Conservation (phyloP, 2,113 vertebrate species). For the Phylloscopus trochilus region DNA sequence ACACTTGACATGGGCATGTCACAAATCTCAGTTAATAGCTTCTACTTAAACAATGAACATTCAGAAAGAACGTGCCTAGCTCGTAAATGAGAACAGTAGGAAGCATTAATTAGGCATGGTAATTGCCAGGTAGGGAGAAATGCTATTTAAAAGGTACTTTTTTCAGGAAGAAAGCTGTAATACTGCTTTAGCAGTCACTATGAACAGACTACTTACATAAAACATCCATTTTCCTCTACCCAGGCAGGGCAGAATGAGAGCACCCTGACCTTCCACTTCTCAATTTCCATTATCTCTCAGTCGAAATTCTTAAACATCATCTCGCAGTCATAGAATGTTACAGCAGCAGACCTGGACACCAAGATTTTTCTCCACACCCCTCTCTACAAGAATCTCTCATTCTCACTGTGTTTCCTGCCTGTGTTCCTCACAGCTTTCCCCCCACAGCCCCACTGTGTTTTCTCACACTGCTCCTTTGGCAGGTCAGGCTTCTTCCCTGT, state of each 20-base stretch:
- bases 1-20: background rate
- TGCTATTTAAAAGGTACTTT: background rate
- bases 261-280: background rate
- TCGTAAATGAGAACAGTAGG: background rate
- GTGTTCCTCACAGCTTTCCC: background rate
- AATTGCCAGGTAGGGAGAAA: background rate
- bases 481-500: background rate
- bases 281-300: background rate
- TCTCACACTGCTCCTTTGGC: background rate
- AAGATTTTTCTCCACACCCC: background rate
- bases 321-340: background rate
- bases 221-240: background rate
- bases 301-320: background rate
- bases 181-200: background rate
- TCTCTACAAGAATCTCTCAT: background rate
- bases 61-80: background rate
- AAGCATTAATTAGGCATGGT: background rate
- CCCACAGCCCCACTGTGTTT: accelerated
- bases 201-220: background rate
- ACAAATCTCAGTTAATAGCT: background rate
- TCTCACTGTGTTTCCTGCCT: background rate
- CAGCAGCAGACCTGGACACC: background rate
- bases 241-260: background rate
- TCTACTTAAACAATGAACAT: background rate
- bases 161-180: background rate